A percentile compares a stretch with the other conserved stretches of the same genome.
These are phyloP conservation scores for Cyclargus thomasi DNA, from an alignment of 1,140 invertebrate species.

Conservation along the genomic window DNA sequence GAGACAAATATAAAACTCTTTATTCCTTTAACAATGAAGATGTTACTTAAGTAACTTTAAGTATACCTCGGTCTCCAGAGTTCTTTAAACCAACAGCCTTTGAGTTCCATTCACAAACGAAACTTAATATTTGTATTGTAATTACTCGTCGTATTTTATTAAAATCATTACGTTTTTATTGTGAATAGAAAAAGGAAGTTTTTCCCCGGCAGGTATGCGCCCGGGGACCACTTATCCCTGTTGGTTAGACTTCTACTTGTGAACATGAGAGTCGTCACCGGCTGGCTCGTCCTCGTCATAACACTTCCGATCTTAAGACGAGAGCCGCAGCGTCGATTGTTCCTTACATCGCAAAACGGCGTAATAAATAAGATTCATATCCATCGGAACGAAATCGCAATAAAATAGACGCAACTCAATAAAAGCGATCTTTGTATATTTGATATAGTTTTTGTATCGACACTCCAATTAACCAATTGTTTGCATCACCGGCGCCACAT, in stretches of 20 bases:
- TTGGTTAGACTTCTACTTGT: conserved; percentile 13
- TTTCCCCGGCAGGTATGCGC: neutral
- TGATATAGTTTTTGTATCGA: conserved; percentile 33
- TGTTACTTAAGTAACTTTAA: conserved; percentile 1
- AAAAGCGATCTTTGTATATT: conserved; percentile 24
- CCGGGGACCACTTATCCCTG: conserved; percentile 12
- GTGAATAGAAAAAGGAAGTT: conserved; percentile 9
- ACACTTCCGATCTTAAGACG: neutral
- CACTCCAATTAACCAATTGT: conserved; percentile 50
- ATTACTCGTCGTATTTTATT: neutral
- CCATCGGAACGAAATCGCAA: neutral
- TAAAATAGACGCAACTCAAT: conserved; percentile 14
- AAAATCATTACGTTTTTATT: conserved; percentile 14
- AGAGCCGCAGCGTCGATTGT: neutral
- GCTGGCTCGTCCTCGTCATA: neutral
- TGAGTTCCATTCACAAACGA: neutral
- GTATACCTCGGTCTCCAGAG: conserved; percentile 5
- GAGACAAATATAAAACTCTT: neutral
- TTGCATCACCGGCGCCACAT: conserved; percentile 38
- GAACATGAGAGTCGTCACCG: conserved; percentile 4
- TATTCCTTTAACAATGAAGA: conserved; percentile 3
- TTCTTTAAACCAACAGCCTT: conserved; percentile 1
- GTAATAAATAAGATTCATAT: conserved; percentile 12
- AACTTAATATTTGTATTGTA: conserved; percentile 37
- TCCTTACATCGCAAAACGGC: neutral